Evolutionary conservation across 2,888 invertebrate genomes (phyloP).

Genomic region (Cryptus armator): DNA sequence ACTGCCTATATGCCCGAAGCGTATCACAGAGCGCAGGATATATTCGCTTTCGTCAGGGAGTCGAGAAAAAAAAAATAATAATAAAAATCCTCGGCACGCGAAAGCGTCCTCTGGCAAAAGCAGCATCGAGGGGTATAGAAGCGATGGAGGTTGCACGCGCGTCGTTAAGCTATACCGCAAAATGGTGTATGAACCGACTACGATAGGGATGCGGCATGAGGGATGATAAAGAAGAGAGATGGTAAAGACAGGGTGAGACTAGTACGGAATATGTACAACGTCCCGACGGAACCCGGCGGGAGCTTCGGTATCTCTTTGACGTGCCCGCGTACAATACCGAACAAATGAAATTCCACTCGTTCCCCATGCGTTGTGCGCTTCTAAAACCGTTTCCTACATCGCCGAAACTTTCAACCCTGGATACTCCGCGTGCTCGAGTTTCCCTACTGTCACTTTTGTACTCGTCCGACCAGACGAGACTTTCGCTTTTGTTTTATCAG

Average conservation of each 20-base stretch:
- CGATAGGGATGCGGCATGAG: background rate
- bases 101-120: constrained; percentile 9
- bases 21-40: constrained; percentile 16
- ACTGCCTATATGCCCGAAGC: background rate
- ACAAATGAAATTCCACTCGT: constrained; percentile 66
- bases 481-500: constrained; percentile 23
- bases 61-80: background rate
- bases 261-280: background rate
- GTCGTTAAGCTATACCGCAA: constrained; percentile 36
- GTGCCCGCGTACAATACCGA: constrained; percentile 49
- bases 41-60: constrained; percentile 19
- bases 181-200: constrained; percentile 36
- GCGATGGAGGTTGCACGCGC: constrained; percentile 1
- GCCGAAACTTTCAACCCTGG: constrained; percentile 28
- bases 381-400: constrained; percentile 9
- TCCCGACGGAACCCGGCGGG: constrained; percentile 2
- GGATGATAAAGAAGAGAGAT: background rate
- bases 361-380: constrained; percentile 16
- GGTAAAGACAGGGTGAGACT: constrained; percentile 24
- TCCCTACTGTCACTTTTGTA: background rate
- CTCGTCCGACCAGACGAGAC: background rate
- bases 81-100: constrained; percentile 41
- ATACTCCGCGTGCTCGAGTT: constrained; percentile 21
- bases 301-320: constrained; percentile 59
- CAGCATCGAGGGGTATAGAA: constrained; percentile 16